Evolutionary conservation across 2,888 invertebrate species (phyloP).

Genomic region (Drosophila atripex): DNA sequence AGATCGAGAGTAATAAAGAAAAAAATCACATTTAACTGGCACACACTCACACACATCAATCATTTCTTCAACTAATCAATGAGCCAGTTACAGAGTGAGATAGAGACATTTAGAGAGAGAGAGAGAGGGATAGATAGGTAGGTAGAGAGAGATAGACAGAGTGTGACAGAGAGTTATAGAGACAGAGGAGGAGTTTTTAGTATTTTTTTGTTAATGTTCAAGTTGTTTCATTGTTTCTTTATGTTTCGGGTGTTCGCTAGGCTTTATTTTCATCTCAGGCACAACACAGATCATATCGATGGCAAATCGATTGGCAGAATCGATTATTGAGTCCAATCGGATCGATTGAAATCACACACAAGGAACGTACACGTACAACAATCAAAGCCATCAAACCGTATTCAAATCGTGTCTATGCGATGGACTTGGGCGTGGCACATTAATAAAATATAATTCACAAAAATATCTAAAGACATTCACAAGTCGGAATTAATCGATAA

Average conservation of each 20-base stretch:
- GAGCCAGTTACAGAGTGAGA: conserved; percentile 23
- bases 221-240: conserved; percentile 6
- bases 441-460: conserved; percentile 6
- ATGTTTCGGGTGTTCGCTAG: conserved; percentile 39
- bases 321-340: conserved; percentile 18
- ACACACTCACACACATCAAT: conserved; percentile 20
- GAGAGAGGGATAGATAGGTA: conserved; percentile 32
- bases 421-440: conserved; percentile 34
- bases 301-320: conserved; percentile 20
- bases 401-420: conserved; percentile 33
- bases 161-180: conserved; percentile 34
- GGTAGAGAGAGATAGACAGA: conserved; percentile 35
- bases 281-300: conserved; percentile 40
- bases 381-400: conserved; percentile 42
- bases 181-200: conserved; percentile 37
- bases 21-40: conserved; percentile 6
- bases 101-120: conserved; percentile 28
- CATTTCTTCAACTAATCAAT: conserved; percentile 8
- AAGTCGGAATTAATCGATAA: conserved; percentile 28
- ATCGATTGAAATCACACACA: conserved; percentile 10
- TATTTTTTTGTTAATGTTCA: conserved; percentile 30
- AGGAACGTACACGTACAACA: conserved; percentile 35
- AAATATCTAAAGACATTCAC: conserved; percentile 3
- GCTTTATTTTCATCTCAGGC: conserved; percentile 26
- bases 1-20: conserved; percentile 1